phyloP scores from a whole-genome alignment of 2,797 vertebrate species.

The Erithacus rubecula region DNA sequence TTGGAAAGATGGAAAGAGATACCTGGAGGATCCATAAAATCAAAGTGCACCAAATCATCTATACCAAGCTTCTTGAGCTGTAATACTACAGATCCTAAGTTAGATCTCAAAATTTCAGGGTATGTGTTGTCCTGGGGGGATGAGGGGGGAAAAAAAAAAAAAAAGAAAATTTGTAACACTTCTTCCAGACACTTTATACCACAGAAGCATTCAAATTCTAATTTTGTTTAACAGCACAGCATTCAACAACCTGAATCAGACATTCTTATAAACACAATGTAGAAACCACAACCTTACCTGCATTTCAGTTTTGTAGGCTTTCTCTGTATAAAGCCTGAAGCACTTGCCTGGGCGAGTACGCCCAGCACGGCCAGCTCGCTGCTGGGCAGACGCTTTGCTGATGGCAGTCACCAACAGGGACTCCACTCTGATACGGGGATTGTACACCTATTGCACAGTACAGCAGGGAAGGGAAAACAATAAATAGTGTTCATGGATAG shows the following conservation, averaged over 20 bases:
- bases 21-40: constrained; percentile 99
- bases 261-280: background rate
- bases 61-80: constrained; percentile 99
- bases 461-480: background rate
- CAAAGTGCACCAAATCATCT: constrained; percentile 98
- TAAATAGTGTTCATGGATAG: background rate
- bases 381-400: constrained; percentile 97
- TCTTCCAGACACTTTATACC: background rate
- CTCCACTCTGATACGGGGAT: constrained; percentile 94
- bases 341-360: constrained; percentile 94
- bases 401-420: constrained; percentile 96
- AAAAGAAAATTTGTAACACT: background rate
- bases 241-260: background rate
- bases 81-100: constrained; percentile 96
- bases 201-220: background rate
- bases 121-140: constrained; percentile 94
- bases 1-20: constrained; percentile 17
- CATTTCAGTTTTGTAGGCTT: constrained; percentile 99
- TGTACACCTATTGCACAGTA: constrained; percentile 84
- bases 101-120: constrained; percentile 97
- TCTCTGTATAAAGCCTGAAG: constrained; percentile 96
- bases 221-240: background rate
- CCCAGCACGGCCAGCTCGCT: constrained; percentile 94
- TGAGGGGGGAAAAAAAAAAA: background rate
- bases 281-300: constrained; percentile 77